Percentiles rank a stretch among this genome's conserved stretches.
Conservation (phyloP, 35 echinoderm and acorn worm species). For the Apostichopus californicus region DNA sequence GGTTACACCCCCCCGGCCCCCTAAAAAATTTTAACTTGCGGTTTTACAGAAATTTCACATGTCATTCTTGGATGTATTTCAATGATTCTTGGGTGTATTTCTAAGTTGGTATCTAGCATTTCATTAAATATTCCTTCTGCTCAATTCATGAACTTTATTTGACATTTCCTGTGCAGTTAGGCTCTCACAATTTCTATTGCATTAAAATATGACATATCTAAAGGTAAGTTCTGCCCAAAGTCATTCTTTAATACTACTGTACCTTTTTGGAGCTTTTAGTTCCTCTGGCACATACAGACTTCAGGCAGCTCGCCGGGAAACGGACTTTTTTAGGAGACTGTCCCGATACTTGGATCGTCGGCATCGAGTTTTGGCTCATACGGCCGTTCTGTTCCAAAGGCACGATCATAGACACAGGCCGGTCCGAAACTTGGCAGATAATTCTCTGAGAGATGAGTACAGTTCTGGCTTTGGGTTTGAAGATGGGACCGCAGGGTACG, state of each 20-base stretch:
- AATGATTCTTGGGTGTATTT: too few species aligned
- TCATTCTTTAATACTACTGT: not conserved
- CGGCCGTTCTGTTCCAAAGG: slow-evolving; percentile 30
- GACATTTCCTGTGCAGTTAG: too few species aligned
- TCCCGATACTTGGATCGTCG: slow-evolving; percentile 10
- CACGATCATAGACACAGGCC: slow-evolving; percentile 33
- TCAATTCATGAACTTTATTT: too few species aligned
- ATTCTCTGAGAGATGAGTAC: slow-evolving; percentile 42
- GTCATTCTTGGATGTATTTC: too few species aligned
- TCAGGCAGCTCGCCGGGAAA: slow-evolving; percentile 1
- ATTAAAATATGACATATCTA: too few species aligned
- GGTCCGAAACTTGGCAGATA: slow-evolving; percentile 38
- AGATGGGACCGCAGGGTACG: slow-evolving; percentile 49
- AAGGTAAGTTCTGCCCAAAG: too few species aligned
- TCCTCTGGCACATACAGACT: not conserved
- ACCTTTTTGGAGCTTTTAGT: slow-evolving; percentile 20
- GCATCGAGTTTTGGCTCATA: slow-evolving; percentile 48
- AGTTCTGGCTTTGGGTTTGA: slow-evolving; percentile 47
- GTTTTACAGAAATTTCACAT: too few species aligned
- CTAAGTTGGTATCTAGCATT: too few species aligned
- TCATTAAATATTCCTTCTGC: too few species aligned
- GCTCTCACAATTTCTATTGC: too few species aligned
- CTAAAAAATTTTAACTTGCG: too few species aligned
- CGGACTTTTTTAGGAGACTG: not conserved
- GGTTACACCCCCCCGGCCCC: too few species aligned